phyloP scores from a whole-genome alignment of 2,113 vertebrate species.

The Bujurquina vittata region DNA sequence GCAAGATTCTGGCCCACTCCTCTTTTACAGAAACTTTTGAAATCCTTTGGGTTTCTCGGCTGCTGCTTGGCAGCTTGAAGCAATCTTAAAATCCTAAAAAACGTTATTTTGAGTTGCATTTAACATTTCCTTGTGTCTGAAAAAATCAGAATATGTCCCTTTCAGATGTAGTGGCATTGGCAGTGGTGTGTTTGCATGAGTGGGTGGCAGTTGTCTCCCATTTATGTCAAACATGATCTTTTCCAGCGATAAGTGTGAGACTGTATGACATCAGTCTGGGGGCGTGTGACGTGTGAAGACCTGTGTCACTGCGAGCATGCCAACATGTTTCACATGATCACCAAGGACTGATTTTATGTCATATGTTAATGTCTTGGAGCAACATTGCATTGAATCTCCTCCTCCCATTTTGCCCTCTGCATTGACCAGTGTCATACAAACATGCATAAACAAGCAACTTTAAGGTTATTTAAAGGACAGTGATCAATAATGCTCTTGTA shows the following conservation, averaged over 20 bases:
- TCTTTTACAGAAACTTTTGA: too few species aligned
- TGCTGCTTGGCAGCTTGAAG: too few species aligned
- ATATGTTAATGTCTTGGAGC: conserved; percentile 17
- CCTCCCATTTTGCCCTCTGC: conserved; percentile 61
- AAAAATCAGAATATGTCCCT: neutral
- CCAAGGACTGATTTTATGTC: conserved; percentile 1
- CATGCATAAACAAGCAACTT: conserved; percentile 79
- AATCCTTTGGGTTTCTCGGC: too few species aligned
- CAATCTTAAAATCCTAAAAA: too few species aligned
- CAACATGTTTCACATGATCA: conserved; percentile 13
- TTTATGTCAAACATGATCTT: conserved; percentile 8
- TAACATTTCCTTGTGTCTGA: neutral
- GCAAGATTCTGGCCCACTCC: too few species aligned
- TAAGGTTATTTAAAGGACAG: conserved; percentile 84
- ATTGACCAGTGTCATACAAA: conserved; percentile 70
- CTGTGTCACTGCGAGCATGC: conserved; percentile 23
- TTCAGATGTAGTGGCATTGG: neutral
- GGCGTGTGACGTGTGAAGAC: neutral
- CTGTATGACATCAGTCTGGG: neutral
- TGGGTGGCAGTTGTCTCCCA: neutral
- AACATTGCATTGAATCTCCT: conserved; percentile 37
- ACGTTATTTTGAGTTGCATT: neutral
- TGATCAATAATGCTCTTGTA: conserved; percentile 83
- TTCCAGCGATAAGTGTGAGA: conserved; percentile 10
- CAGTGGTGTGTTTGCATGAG: neutral